Conservation (phyloP, 2,888 invertebrate genomes). For the Sesia apiformis region DNA sequence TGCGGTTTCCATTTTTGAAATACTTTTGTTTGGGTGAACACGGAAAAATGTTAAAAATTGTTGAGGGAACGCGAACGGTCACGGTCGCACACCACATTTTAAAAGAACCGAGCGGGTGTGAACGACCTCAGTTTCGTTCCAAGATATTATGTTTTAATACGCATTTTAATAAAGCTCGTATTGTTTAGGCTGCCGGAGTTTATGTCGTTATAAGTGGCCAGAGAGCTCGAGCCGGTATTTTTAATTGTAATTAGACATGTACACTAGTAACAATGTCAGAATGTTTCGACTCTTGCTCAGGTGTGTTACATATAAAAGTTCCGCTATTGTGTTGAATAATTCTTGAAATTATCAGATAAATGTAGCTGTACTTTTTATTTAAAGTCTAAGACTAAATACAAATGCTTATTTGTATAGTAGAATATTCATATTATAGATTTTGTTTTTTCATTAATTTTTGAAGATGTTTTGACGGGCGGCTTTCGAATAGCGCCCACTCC, state of each 20-base stretch:
- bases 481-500: no score
- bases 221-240: constrained; percentile 14
- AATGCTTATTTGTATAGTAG: no score
- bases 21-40: constrained; percentile 17
- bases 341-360: not conserved
- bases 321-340: not conserved
- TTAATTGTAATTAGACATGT: constrained; percentile 20
- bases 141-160: constrained; percentile 56
- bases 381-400: no score
- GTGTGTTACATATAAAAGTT: not conserved
- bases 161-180: constrained; percentile 64
- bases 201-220: constrained; percentile 29
- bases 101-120: constrained; percentile 44
- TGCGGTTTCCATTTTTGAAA: constrained; percentile 19
- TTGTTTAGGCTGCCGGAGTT: constrained; percentile 51
- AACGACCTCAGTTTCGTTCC: constrained; percentile 55
- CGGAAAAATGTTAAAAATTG: constrained; percentile 26
- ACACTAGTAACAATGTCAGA: constrained; percentile 5
- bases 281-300: constrained; percentile 1
- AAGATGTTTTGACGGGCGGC: no score
- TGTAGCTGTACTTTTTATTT: no score
- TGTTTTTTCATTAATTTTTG: no score
- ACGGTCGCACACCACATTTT: constrained; percentile 47
- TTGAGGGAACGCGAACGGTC: constrained; percentile 38
- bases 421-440: no score